These are phyloP conservation scores for Tetramorium parvispinum DNA, from an alignment of 1,140 invertebrate genomes.

Conservation along the genomic window DNA sequence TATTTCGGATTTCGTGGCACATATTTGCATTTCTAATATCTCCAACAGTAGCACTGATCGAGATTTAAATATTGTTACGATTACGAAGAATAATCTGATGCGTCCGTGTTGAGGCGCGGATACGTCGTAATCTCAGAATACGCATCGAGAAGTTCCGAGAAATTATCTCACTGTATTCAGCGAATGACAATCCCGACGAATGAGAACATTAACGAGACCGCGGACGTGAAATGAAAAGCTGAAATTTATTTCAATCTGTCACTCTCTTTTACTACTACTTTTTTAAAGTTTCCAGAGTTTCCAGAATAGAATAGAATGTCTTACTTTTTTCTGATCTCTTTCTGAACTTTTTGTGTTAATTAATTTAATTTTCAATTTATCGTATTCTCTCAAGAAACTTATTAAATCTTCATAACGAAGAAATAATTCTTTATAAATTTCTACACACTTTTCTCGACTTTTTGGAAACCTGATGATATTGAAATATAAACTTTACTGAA, in stretches of 20 bases:
- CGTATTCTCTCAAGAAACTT: not conserved
- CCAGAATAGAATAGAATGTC: not conserved
- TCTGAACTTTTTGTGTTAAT: not conserved
- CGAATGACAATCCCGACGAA: constrained; percentile 3
- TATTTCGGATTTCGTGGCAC: constrained; percentile 55
- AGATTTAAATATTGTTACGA: constrained; percentile 71
- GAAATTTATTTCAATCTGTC: constrained; percentile 8
- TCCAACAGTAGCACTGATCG: constrained; percentile 39
- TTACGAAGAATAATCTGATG: constrained; percentile 57
- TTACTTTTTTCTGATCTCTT: not conserved
- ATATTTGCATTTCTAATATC: constrained; percentile 72
- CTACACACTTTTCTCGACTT: too few relatives aligned
- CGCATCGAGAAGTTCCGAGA: constrained; percentile 53
- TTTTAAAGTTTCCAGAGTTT: constrained; percentile 6
- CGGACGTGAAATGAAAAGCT: not conserved
- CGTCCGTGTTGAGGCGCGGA: not conserved
- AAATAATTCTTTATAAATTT: not conserved
- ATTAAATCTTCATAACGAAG: not conserved
- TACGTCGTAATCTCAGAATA: constrained; percentile 45
- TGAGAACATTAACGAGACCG: constrained; percentile 13
- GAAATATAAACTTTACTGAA: not conserved
- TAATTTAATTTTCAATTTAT: not conserved
- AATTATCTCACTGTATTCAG: constrained; percentile 39
- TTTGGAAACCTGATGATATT: not conserved
- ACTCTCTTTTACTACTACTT: not conserved